phyloP scores from a whole-genome alignment of 2,888 invertebrate species.

The Aproaerema taeniolella region DNA sequence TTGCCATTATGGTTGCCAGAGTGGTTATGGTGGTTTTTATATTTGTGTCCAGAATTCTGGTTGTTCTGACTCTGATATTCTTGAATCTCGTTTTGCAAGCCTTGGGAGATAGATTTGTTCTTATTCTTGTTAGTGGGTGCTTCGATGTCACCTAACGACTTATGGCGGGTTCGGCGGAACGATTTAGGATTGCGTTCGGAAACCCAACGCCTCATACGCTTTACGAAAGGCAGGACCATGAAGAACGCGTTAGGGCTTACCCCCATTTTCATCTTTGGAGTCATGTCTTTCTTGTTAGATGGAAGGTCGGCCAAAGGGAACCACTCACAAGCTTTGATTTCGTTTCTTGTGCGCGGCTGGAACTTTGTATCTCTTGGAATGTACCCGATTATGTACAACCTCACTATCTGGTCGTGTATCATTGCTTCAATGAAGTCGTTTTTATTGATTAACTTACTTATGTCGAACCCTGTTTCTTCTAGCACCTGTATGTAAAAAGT shows the following conservation, averaged over 20 bases:
- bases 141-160: conserved; percentile 85
- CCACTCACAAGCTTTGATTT: conserved; percentile 96
- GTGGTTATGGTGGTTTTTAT: conserved; percentile 32
- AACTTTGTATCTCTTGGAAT: conserved; percentile 89
- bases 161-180: conserved; percentile 79
- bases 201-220: conserved; percentile 86
- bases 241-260: conserved; percentile 94
- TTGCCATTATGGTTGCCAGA: conserved; percentile 9
- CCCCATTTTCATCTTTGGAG: conserved; percentile 89
- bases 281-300: conserved; percentile 88
- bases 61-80: conserved; percentile 47
- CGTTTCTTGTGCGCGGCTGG: conserved; percentile 91
- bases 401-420: conserved; percentile 93
- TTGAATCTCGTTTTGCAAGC: conserved; percentile 61
- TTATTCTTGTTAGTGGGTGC: conserved; percentile 50
- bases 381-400: conserved; percentile 92
- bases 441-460: conserved; percentile 86
- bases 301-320: conserved; percentile 92
- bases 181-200: conserved; percentile 61
- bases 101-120: conserved; percentile 52
- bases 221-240: conserved; percentile 96
- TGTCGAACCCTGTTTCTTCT: conserved; percentile 98
- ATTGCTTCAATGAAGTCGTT: conserved; percentile 92
- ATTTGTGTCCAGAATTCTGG: conserved; percentile 26
- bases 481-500: conserved; percentile 79